phyloP scores from a whole-genome alignment of 53 echinoderm and acorn worm species.

The Luidia sarsii region DNA sequence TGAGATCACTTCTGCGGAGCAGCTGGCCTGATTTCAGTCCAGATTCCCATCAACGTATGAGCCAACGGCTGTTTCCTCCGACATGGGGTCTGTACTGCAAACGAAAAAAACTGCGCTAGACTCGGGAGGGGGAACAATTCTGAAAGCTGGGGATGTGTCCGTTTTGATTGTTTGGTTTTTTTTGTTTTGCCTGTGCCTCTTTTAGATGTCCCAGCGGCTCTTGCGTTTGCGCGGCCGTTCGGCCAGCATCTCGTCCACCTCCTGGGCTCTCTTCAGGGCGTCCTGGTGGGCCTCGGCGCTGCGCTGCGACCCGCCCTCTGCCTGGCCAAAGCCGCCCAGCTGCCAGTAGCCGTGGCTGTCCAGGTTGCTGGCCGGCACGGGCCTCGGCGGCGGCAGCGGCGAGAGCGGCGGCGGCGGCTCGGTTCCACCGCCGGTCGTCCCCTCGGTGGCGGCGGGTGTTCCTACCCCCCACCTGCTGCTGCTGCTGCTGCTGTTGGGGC shows the following conservation, averaged over 20 bases:
- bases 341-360: conserved; percentile 49
- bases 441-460: not conserved
- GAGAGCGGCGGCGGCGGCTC: not conserved
- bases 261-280: conserved; percentile 23
- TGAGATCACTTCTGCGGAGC: no score
- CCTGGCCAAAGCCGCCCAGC: conserved; percentile 10
- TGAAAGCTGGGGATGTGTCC: no score
- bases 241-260: conserved; percentile 4
- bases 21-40: no score
- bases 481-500: no score
- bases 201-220: conserved; percentile 73
- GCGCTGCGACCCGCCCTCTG: not conserved
- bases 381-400: no score
- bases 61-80: no score
- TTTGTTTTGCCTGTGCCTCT: not conserved
- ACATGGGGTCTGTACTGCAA: no score
- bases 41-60: no score
- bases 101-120: no score
- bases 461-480: conserved; percentile 18
- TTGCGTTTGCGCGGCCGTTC: conserved; percentile 35
- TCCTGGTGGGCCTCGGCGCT: not conserved
- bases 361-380: conserved; percentile 1
- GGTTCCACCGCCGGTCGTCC: not conserved
- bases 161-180: no score
- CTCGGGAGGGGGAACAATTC: no score